phyloP scores from a whole-genome alignment of 2,797 vertebrate species.

The Emydoidea blandingii region DNA sequence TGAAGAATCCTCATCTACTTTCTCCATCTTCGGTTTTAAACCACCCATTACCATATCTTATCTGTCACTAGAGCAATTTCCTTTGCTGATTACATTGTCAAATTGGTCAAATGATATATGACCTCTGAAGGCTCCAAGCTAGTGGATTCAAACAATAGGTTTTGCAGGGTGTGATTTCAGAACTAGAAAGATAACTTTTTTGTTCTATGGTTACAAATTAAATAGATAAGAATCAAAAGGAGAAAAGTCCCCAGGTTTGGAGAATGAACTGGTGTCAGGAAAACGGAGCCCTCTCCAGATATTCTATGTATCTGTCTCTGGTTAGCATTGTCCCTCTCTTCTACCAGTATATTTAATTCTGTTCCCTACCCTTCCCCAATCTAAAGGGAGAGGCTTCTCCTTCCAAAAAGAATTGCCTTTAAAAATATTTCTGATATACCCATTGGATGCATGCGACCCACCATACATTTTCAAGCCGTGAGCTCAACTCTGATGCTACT shows the following conservation, averaged over 20 bases:
- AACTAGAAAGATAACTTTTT: not conserved
- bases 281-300: not conserved
- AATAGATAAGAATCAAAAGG: not conserved
- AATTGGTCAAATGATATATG: not conserved
- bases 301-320: not conserved
- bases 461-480: not conserved
- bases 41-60: not conserved
- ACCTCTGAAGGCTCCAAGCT: not conserved
- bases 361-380: not conserved
- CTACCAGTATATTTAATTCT: not conserved
- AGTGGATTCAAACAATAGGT: not conserved
- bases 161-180: not conserved
- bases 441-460: not conserved
- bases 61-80: not conserved
- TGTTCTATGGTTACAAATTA: not conserved
- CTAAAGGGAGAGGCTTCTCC: not conserved
- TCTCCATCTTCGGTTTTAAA: not conserved
- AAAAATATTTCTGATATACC: not conserved
- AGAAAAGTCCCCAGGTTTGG: not conserved
- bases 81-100: not conserved
- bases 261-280: not conserved
- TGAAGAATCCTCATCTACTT: not conserved
- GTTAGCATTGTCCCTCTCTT: not conserved
- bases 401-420: not conserved
- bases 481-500: not conserved